A percentile compares a stretch with the other conserved stretches of the same genome.
Evolutionary conservation across 2,797 vertebrate genomes (phyloP).

Genomic region (Helicolenus hilgendorfi): DNA sequence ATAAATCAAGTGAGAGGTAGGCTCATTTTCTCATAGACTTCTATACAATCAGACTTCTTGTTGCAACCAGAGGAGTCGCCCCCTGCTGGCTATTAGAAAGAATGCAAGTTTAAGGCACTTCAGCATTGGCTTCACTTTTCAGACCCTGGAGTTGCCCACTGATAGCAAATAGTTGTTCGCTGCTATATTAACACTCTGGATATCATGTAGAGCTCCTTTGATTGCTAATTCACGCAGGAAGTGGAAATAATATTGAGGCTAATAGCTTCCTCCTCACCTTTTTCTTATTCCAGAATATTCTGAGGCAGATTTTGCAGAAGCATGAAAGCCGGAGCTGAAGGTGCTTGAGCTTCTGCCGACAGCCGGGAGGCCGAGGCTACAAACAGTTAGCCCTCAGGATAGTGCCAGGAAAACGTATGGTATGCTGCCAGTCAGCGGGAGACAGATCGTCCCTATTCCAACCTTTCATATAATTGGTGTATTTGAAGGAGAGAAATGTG

Average conservation of each 20-base stretch:
- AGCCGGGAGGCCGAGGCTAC: conserved; percentile 2
- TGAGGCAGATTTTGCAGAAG: conserved; percentile 9
- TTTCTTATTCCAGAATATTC: conserved; percentile 13
- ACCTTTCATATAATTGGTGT: conserved; percentile 50
- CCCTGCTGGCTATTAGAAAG: too few species aligned
- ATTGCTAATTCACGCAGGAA: not conserved
- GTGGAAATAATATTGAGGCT: not conserved
- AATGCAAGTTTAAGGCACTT: too few species aligned
- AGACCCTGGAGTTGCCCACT: too few species aligned
- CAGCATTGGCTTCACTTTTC: too few species aligned
- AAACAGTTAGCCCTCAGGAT: conserved; percentile 33
- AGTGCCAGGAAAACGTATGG: conserved; percentile 28
- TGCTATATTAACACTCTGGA: not conserved
- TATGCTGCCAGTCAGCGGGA: conserved; percentile 33
- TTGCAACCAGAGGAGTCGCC: too few species aligned
- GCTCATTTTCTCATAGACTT: too few species aligned
- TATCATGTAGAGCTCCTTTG: not conserved
- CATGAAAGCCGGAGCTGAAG: conserved; percentile 22
- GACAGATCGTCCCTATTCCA: conserved; percentile 12
- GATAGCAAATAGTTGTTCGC: too few species aligned
- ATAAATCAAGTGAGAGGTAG: too few species aligned
- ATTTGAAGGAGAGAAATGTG: conserved; percentile 49
- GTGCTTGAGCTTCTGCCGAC: conserved; percentile 58
- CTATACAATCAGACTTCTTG: too few species aligned
- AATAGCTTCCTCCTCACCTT: not conserved